Percentiles rank a stretch among this genome's conserved stretches.
Evolutionary conservation across 2,797 vertebrate species (phyloP).

Genomic region (Epinephelus awoara): DNA sequence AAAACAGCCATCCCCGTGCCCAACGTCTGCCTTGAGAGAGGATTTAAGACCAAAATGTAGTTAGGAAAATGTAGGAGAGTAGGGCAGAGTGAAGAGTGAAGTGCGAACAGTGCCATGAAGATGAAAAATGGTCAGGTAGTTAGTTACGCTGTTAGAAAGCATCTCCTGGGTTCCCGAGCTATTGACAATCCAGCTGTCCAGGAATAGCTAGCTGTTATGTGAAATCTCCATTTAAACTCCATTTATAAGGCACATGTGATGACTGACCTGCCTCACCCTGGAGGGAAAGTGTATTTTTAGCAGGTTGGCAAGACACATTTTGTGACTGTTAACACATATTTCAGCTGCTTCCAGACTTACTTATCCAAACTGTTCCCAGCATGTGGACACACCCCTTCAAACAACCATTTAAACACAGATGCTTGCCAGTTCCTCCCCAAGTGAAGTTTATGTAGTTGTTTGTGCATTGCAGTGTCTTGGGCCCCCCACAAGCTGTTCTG

Average conservation of each 20-base stretch:
- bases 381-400: slow-evolving; percentile 55
- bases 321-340: slow-evolving; percentile 72
- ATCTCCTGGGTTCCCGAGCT: slow-evolving; percentile 24
- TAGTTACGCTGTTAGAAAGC: slow-evolving; percentile 26
- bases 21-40: slow-evolving; percentile 62
- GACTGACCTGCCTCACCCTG: slow-evolving; percentile 43
- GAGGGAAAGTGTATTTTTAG: slow-evolving; percentile 67
- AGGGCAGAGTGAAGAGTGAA: slow-evolving; percentile 28
- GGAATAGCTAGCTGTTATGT: slow-evolving; percentile 40
- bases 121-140: slow-evolving; percentile 46
- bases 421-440: slow-evolving; percentile 33
- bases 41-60: slow-evolving; percentile 62
- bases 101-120: slow-evolving; percentile 38
- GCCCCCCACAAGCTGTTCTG: background rate
- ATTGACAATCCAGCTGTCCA: slow-evolving; percentile 22
- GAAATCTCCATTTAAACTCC: slow-evolving; percentile 55
- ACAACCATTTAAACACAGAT: slow-evolving; percentile 55
- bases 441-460: slow-evolving; percentile 51
- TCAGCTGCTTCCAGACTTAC: slow-evolving; percentile 66
- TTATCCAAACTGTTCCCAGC: slow-evolving; percentile 51
- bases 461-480: slow-evolving; percentile 38
- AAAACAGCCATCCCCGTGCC: slow-evolving; percentile 77
- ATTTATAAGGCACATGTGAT: slow-evolving; percentile 56
- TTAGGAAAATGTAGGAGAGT: slow-evolving; percentile 33
- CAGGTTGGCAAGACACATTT: slow-evolving; percentile 53